Evolutionary conservation across 1,140 invertebrate genomes (phyloP), one percentile per base, ranked within the genome.

Genomic region (Maniola jurtina): DNA sequence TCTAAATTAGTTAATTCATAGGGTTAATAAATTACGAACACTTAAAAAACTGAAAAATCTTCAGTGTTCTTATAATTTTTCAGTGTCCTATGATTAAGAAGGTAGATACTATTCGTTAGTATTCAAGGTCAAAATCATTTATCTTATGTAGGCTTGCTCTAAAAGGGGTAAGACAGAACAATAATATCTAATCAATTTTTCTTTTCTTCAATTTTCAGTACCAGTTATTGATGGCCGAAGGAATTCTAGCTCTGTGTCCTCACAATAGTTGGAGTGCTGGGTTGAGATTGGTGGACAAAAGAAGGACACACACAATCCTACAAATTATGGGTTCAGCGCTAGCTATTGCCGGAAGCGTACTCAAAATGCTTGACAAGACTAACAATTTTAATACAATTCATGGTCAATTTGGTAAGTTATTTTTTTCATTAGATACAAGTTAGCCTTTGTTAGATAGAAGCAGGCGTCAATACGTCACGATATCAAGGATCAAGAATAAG

Each of bases 201-300:
- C n/a, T 42, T 35, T 14, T 34, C 15, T 6, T 33, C 38, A 38
- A 60, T n/a, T 62, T 89, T 83, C 74, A 91, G 88, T 90, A 89
- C 62, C 88, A 90, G 68, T 68, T 90, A 6, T 71, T 91, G 11
- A 87, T 87, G 82, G 77, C 80, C 0, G 74, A 89, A 68, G 76
- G 78, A 3, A 86, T 90, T 6, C 70, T 91, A 3, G 59, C 71
- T 50, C 68, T 91, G 11, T 80, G 80, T 6, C 71, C 80, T 6
- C 68, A 86, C 14, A 90, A 86, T 63, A 79, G 81, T 6, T 91
- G 87, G 86, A 78, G 82, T 16, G 73, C 77, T 5, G 61, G 57
- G 0, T 58, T 90, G 5, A 76, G 69, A 50, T 61, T 81, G 13
- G 70, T 71, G 4, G 76, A 88, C 59, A 87, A 86, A 61, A 80